Conservation (phyloP, 2,888 invertebrate genomes). For the Drosophila monieri region DNA sequence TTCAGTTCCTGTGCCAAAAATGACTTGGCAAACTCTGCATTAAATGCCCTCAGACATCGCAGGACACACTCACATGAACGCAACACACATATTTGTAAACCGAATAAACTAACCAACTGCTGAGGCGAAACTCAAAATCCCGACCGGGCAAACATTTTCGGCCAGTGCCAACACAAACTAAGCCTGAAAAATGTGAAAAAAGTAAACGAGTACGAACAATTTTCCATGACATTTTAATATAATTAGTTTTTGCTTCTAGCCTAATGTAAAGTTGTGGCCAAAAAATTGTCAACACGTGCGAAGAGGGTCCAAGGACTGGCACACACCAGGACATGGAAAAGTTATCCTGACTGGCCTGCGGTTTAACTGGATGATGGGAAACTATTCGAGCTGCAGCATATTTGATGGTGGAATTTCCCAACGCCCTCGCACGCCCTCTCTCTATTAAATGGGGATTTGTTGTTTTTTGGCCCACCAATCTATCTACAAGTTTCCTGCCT, state of each 20-base stretch:
- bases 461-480: conserved; percentile 29
- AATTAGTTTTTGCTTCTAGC: conserved; percentile 73
- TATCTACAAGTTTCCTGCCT: conserved; percentile 30
- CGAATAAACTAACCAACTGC: conserved; percentile 43
- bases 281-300: conserved; percentile 70
- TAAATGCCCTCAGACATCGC: conserved; percentile 56
- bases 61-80: conserved; percentile 7
- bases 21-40: conserved; percentile 68
- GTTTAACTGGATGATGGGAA: conserved; percentile 45
- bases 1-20: conserved; percentile 34
- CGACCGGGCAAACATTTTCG: conserved; percentile 67
- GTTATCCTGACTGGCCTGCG: conserved; percentile 65
- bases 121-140: conserved; percentile 41
- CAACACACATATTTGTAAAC: conserved; percentile 38
- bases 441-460: conserved; percentile 74
- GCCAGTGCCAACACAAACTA: conserved; percentile 51
- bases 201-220: conserved; percentile 49
- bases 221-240: conserved; percentile 76
- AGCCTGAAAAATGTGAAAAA: conserved; percentile 11
- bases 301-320: conserved; percentile 42
- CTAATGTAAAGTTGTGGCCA: conserved; percentile 74
- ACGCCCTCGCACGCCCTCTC: conserved; percentile 59
- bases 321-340: conserved; percentile 44
- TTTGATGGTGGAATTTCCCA: conserved; percentile 65
- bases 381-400: conserved; percentile 72